Evolutionary conservation across 35 echinoderm and acorn worm genomes (phyloP).

Genomic region (Hemicentrotus pulcherrimus): DNA sequence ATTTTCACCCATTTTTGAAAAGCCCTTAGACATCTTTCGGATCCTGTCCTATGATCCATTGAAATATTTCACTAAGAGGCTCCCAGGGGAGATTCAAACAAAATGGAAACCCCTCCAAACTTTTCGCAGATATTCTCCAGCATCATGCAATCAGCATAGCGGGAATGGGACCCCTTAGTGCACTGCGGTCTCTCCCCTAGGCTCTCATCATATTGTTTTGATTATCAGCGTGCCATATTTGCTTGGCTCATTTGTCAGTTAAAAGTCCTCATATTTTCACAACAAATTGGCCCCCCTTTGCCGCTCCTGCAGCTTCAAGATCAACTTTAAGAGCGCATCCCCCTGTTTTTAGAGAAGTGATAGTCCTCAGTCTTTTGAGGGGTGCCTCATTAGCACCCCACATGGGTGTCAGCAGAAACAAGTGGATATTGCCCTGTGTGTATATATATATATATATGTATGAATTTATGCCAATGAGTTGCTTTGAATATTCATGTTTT

Average conservation of each 20-base stretch:
- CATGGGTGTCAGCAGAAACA: too few species aligned
- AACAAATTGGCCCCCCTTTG: conserved; percentile 44
- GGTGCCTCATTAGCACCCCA: too few species aligned
- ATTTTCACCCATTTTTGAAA: neutral
- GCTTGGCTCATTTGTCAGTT: conserved; percentile 37
- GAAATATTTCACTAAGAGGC: conserved; percentile 2
- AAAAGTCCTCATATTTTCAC: conserved; percentile 26
- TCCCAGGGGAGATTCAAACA: conserved; percentile 16
- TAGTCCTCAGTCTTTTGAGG: neutral
- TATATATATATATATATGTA: too few species aligned
- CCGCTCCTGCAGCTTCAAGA: neutral
- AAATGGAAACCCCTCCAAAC: neutral
- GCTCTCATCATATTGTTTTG: conserved; percentile 15
- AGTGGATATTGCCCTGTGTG: too few species aligned
- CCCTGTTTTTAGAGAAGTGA: neutral
- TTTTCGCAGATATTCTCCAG: neutral
- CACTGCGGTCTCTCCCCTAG: neutral
- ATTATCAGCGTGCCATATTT: conserved; percentile 23
- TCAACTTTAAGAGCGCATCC: neutral
- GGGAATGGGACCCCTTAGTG: neutral
- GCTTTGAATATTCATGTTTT: too few species aligned
- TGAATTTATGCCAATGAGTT: too few species aligned
- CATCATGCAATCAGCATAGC: neutral
- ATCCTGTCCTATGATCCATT: neutral
- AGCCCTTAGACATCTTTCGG: neutral